Conservation (phyloP, 2,113 vertebrate genomes). For the Anolis sagrei region DNA sequence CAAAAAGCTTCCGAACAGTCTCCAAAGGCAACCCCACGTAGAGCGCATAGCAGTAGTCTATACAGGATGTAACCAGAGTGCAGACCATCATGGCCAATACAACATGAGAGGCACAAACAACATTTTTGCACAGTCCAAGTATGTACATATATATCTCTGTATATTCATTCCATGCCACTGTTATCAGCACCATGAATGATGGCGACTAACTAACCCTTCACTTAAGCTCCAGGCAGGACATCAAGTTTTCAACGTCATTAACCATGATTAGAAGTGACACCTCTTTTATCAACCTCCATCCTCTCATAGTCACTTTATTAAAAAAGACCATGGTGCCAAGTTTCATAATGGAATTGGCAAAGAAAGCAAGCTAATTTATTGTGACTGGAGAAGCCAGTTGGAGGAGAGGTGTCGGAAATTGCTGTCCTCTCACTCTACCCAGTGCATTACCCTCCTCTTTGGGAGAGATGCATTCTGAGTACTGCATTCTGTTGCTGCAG, state of each 20-base stretch:
- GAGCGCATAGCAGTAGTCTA: too few species aligned
- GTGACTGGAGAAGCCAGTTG: slow-evolving; percentile 19
- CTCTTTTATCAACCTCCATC: slow-evolving; percentile 61
- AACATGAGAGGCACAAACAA: too few species aligned
- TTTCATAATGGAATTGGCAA: slow-evolving; percentile 57
- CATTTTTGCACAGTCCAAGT: too few species aligned
- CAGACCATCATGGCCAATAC: too few species aligned
- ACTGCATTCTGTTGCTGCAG: neutral
- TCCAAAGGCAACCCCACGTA: too few species aligned
- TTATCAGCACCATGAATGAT: slow-evolving; percentile 27
- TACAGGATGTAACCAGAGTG: too few species aligned
- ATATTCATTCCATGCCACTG: neutral
- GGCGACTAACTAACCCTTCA: slow-evolving; percentile 51
- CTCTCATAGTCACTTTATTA: slow-evolving; percentile 59
- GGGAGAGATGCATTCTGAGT: slow-evolving; percentile 16
- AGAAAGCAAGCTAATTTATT: slow-evolving; percentile 42
- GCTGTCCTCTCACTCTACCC: too few species aligned
- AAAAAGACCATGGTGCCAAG: slow-evolving; percentile 53
- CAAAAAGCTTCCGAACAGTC: too few species aligned
- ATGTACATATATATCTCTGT: too few species aligned
- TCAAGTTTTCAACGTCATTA: slow-evolving; percentile 72
- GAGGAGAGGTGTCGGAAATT: neutral
- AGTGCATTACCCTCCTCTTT: neutral
- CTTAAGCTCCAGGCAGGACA: slow-evolving; percentile 57
- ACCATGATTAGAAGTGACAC: slow-evolving; percentile 60